Evolutionary conservation across 2,888 invertebrate species (phyloP), one percentile per base, ranked within the genome.

Genomic region (Odontocolon sp.): DNA sequence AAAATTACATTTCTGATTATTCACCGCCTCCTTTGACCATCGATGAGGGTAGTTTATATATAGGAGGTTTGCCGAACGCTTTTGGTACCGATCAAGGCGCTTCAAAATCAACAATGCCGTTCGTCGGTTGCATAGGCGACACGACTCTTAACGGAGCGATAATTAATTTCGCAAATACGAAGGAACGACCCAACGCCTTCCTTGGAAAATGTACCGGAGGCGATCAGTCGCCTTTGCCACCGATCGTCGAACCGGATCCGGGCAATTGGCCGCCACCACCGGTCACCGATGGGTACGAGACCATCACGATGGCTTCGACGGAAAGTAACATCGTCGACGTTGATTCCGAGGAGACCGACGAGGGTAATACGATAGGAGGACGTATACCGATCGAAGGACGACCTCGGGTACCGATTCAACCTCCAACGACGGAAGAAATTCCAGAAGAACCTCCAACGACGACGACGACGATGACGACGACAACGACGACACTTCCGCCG

Each of bases 81-180:
- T 93, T 92, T 76, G 91, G 92, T 3, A 91, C 93, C 0, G 91
- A 87, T 0, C 87, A 92, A 2, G 93, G 92, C 3, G 81, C 69
- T 0, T 26, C 56, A 2, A 59, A 47, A 1, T 92, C 93, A 0
- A 91, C 92, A 56, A 91, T 91, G 2, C 93, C 95, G 2, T 97
- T 98, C 88, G 92, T 93, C 23, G 99, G 99, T 0, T 99, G 99
- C 90, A 94, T 99, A 45, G 97, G 96, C 0, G 99, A 99, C 89
- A 95, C 97, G 0, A 97, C 97, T 0, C 91, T 98, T 61, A 98
- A 98, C 87, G 96, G 96, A 1, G 92, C 93, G 70, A 94, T 95
- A 57, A 92, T 96, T 54, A 96, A 96, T 88, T 96, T 96, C 89
- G 96, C 95, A 0, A 93, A 94, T 80, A 92, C 94, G 0, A 93